Base-by-base conservation (phyloP, 2,113 vertebrate genomes). In the Ochotona princeps region DNA sequence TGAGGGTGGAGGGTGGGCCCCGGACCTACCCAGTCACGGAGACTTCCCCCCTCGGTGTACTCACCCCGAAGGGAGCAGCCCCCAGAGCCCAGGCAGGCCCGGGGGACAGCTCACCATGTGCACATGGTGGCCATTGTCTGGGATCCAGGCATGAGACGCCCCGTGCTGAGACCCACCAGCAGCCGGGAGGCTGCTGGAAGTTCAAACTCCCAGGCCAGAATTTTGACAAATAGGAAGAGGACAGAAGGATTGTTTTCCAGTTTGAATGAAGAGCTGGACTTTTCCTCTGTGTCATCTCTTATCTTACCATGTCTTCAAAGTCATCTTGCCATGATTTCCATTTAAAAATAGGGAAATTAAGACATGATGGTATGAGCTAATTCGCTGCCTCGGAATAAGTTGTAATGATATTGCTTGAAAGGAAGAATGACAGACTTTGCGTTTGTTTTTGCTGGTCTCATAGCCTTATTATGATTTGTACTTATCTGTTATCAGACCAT, bases 301-400 rank as follows among this genome's bases (percentile, higher is more conserved):
- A 67, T 25, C 26, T 38, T 83, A 18, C 67, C 8, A 35, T 76
- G 2, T 78, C 67, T 81, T 38, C 12, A 76, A 2, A 32, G 57
- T 3, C 51, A 73, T 26, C 87, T 9, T 75, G 6, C 1, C 83
- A 1, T 72, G 32, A 80, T 80, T 85, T 82, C 4, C 7, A 60
- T 74, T 82, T 88, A 89, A 79, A 92, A 86, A 82, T 26, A 61
- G 80, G 51, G 30, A 88, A 65, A 60, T 35, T 79, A 57, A 83
- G 51, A 47, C 70, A 90, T n/a, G 8, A 7, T 11, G 51, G 74
- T 35, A 75, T 23, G 44, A 90, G 57, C 60, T 73, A 35, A 4
- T 69, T 38, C 74, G 14, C 0, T n/a, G 75, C 4, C 73, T 13
- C 28, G 54, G 2, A 35, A 25, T 61, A 94, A 74, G 6, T 44